Conservation (phyloP, 2,797 vertebrate species). For the Trematomus bernacchii region DNA sequence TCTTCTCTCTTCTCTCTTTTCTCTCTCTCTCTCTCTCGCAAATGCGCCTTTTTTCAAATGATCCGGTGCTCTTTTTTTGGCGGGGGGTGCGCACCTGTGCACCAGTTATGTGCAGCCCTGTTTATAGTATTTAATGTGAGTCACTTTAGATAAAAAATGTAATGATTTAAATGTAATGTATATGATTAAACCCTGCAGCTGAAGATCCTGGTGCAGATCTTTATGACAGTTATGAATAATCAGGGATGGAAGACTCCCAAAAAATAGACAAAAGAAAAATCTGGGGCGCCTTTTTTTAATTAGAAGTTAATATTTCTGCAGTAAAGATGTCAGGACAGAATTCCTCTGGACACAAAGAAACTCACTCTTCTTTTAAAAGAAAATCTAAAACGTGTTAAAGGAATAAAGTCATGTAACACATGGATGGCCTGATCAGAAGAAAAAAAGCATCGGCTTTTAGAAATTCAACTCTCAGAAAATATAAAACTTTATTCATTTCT, state of each 20-base stretch:
- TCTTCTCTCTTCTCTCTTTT: no score
- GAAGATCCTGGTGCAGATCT: no score
- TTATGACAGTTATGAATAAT: neutral
- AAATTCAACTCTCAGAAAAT: neutral
- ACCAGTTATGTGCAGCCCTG: no score
- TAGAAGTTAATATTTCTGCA: neutral
- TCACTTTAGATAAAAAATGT: no score
- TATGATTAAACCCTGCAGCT: neutral
- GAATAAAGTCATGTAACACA: neutral
- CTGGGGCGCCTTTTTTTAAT: neutral
- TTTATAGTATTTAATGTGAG: no score
- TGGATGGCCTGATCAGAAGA: neutral
- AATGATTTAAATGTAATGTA: no score
- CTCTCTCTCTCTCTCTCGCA: no score
- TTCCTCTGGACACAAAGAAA: neutral
- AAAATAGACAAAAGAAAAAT: no score
- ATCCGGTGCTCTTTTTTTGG: no score
- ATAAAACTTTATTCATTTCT: neutral
- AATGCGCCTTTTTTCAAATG: no score
- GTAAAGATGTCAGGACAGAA: neutral
- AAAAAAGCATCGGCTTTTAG: slow-evolving; percentile 30
- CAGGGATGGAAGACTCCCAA: neutral
- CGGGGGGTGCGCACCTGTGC: no score
- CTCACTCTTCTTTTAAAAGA: neutral
- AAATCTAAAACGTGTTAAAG: neutral